phyloP scores from a whole-genome alignment of 1,140 invertebrate genomes.

The Rhynchophorus ferrugineus region DNA sequence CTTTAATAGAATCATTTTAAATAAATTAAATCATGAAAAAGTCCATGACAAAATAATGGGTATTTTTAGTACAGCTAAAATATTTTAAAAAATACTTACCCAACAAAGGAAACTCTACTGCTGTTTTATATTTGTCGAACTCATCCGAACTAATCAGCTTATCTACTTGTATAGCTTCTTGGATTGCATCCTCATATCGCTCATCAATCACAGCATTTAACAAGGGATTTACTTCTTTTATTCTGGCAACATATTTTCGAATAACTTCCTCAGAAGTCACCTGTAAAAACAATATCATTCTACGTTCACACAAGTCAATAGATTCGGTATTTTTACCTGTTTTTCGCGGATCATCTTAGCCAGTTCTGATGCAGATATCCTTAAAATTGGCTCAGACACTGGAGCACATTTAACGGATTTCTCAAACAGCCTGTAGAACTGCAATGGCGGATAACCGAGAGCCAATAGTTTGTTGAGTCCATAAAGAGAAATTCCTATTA shows the following conservation, averaged over 20 bases:
- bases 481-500: conserved; percentile 2
- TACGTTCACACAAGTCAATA: not conserved
- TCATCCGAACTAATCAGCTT: conserved; percentile 38
- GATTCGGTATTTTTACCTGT: conserved; percentile 27
- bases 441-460: conserved; percentile 18
- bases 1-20: too few relatives aligned
- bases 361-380: conserved; percentile 20
- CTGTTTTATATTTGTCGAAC: conserved; percentile 39
- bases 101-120: conserved; percentile 55
- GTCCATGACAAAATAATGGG: too few relatives aligned
- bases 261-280: conserved; percentile 57
- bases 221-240: conserved; percentile 62
- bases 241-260: conserved; percentile 56
- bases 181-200: conserved; percentile 58
- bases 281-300: conserved; percentile 30
- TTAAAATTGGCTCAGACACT: conserved; percentile 19
- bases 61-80: too few relatives aligned
- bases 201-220: conserved; percentile 72
- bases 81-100: conserved; percentile 40
- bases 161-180: conserved; percentile 55
- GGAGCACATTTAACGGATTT: conserved; percentile 17
- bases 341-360: conserved; percentile 26
- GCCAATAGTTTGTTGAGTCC: conserved; percentile 12
- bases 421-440: conserved; percentile 21
- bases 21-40: too few relatives aligned